Percentiles rank a stretch among this genome's conserved stretches.
Conservation (phyloP, 2,113 vertebrate species). For the Polyodon spathula region DNA sequence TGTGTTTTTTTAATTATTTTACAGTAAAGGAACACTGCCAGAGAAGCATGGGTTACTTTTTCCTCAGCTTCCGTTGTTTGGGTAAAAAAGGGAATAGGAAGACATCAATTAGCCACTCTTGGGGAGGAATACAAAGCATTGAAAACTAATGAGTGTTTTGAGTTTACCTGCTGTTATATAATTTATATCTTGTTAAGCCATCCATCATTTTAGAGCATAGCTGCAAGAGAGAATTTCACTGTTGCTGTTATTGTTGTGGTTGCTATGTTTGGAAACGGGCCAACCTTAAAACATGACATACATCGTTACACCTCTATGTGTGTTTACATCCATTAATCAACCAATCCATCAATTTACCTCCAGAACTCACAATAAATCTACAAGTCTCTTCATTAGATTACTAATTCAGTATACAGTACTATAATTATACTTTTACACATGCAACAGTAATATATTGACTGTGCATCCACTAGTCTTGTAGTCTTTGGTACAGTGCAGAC, state of each 20-base stretch:
- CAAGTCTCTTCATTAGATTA: too few species aligned
- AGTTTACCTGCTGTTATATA: conserved; percentile 47
- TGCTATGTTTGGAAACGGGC: conserved; percentile 16
- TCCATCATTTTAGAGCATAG: conserved; percentile 39
- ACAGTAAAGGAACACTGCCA: conserved; percentile 18
- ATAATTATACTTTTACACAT: too few species aligned
- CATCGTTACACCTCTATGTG: too few species aligned
- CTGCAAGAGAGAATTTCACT: conserved; percentile 26
- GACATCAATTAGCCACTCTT: conserved; percentile 49
- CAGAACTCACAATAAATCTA: too few species aligned
- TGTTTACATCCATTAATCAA: too few species aligned
- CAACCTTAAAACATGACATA: conserved; percentile 5
- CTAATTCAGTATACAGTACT: too few species aligned
- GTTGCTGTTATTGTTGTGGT: conserved; percentile 18
- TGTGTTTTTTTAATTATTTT: neutral
- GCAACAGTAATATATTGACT: too few species aligned
- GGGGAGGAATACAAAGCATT: conserved; percentile 47
- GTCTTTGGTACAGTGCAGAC: too few species aligned
- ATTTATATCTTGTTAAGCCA: conserved; percentile 48
- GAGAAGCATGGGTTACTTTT: conserved; percentile 33
- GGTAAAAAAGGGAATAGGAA: conserved; percentile 33
- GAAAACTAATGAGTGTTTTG: conserved; percentile 48
- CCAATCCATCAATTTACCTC: too few species aligned
- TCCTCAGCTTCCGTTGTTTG: conserved; percentile 32
- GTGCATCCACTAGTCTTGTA: too few species aligned